Conservation (phyloP, 2,888 invertebrate species). For the Micropterix aruncella region DNA sequence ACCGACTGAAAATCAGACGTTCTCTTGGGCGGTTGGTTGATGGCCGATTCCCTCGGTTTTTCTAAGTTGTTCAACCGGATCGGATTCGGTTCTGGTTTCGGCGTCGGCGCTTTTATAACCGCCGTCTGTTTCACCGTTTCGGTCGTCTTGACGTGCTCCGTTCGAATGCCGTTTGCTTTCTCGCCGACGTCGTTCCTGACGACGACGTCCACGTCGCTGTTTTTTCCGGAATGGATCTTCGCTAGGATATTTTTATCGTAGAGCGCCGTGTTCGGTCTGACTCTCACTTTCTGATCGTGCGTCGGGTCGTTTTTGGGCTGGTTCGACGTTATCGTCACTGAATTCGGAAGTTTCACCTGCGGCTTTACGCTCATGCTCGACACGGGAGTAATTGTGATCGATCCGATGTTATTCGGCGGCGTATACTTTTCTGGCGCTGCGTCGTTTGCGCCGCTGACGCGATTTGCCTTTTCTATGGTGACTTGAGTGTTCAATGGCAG, state of each 20-base stretch:
- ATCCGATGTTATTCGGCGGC: conserved; percentile 29
- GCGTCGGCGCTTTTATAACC: too few relatives aligned
- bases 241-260: conserved; percentile 12
- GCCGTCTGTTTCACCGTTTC: too few relatives aligned
- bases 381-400: conserved; percentile 34
- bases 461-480: conserved; percentile 19
- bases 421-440: conserved; percentile 17
- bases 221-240: conserved; percentile 28
- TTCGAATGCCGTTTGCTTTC: conserved; percentile 14
- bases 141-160: too few relatives aligned
- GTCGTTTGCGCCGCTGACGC: conserved; percentile 9
- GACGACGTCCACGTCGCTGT: conserved; percentile 12
- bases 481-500: conserved; percentile 21
- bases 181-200: not conserved
- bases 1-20: not conserved
- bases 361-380: conserved; percentile 15
- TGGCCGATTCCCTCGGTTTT: not conserved
- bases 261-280: conserved; percentile 31
- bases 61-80: not conserved
- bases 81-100: not conserved
- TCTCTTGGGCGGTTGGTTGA: not conserved
- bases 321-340: conserved; percentile 6
- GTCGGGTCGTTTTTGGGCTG: conserved; percentile 14
- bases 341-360: conserved; percentile 19
- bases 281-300: conserved; percentile 24